Percentiles rank a stretch among this genome's conserved stretches.
Conservation (phyloP, 2,113 vertebrate genomes). For the Pachycephala philippinensis region DNA sequence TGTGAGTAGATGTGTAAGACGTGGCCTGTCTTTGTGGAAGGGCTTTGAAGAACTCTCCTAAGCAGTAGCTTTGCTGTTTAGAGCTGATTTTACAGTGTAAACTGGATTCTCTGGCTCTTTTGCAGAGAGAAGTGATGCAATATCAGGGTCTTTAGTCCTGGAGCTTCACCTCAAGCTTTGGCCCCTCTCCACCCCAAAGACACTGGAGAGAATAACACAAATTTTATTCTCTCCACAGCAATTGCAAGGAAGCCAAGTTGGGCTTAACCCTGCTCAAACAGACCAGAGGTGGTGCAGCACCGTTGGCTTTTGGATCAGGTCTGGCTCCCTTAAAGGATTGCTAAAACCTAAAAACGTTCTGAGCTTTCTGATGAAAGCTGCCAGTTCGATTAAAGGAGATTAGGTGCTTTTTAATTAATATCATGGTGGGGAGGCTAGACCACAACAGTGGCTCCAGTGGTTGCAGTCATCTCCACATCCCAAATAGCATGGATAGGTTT, state of each 20-base stretch:
- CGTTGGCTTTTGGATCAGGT: not conserved
- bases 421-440: not conserved
- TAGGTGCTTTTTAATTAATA: not conserved
- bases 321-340: not conserved
- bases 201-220: not conserved
- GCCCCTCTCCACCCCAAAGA: not conserved
- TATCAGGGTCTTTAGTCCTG: not conserved
- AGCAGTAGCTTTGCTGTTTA: not conserved
- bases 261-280: not conserved
- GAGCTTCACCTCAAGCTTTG: not conserved
- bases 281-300: not conserved
- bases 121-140: not conserved
- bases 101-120: not conserved
- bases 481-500: not conserved
- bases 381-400: not conserved
- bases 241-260: not conserved
- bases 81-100: not conserved
- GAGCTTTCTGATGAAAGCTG: not conserved
- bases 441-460: not conserved
- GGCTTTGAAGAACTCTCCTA: not conserved
- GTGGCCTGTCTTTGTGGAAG: not conserved
- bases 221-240: not conserved
- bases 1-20: not conserved
- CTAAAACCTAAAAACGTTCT: not conserved
- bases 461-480: not conserved